A percentile compares a stretch with the other conserved stretches of the same genome.
These are phyloP conservation scores for Drosophila emarginata DNA, from an alignment of 2,888 invertebrate species.

Conservation along the genomic window DNA sequence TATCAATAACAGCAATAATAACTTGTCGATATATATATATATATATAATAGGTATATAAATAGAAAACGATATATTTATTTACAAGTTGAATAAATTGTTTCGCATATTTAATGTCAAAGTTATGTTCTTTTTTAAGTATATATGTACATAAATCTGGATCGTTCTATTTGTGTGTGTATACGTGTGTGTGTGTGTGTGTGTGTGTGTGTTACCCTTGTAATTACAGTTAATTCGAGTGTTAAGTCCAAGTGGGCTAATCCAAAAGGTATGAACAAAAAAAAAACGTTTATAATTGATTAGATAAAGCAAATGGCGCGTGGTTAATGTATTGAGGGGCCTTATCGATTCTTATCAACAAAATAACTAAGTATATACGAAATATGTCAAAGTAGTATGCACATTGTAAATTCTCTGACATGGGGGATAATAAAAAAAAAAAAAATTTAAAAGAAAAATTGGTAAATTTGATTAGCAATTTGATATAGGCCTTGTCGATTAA, in stretches of 20 bases:
- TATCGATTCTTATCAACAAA: slow-evolving; percentile 2
- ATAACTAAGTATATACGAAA: slow-evolving; percentile 2
- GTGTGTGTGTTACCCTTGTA: background rate
- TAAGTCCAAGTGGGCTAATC: slow-evolving; percentile 5
- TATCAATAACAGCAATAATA: background rate
- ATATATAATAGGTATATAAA: background rate
- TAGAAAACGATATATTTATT: background rate
- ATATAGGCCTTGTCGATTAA: background rate
- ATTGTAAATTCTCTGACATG: slow-evolving; percentile 6
- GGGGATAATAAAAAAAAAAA: background rate
- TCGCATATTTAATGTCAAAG: no score
- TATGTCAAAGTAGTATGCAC: background rate
- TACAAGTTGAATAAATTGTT: background rate
- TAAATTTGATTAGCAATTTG: slow-evolving; percentile 2
- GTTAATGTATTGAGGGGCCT: background rate
- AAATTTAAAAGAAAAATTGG: background rate
- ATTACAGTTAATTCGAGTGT: background rate
- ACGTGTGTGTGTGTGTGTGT: background rate
- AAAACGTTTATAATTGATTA: background rate
- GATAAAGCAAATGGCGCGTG: background rate
- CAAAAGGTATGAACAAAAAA: background rate
- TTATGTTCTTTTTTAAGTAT: no score
- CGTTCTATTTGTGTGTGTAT: background rate
- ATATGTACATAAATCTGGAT: background rate
- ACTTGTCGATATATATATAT: background rate